Evolutionary conservation across 2,797 vertebrate genomes (phyloP), one percentile per base, ranked within the genome.

Genomic region (Selene dorsalis): DNA sequence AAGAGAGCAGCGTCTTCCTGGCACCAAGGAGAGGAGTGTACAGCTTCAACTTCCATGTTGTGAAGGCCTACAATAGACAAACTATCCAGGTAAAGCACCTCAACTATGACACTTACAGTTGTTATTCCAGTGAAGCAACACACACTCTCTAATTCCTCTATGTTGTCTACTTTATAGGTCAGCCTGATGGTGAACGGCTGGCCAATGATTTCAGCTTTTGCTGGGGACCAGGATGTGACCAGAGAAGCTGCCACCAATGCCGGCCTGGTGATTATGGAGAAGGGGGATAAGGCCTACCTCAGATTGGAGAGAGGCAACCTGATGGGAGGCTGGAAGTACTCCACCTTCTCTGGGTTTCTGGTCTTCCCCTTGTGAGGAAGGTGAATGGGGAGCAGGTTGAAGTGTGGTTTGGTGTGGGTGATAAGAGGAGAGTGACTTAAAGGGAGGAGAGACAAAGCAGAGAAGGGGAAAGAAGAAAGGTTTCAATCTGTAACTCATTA

Each of bases 261-360:
- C 4, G 96, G 96, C 68, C 92, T 97, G 75, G 94, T 96, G 76
- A 96, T 96, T 55, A 95, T 97, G 95, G 96, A 97, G 87, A 95
- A 95, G 16, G 96, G 96, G 28, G 96, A 97, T 91, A 95, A 96
- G 59, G 96, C 95, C 68, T 97, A 96, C 90, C 95, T 97, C 77
- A 95, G 96, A 89, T 94, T 97, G 70, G 96, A 96, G 82, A 92
- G 94, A 77, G 96, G 96, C 52, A 97, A 96, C 86, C 92, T 97
- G 62, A 96, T 97, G 93, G 96, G 96, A 22, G 96, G 96, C 67
- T 97, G 96, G 96, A 97, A 97, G 84, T 97, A 96, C 84, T 97
- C 96, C 39, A 97, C 96, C 75, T 97, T 97, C 90, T 97, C 95
- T 18, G 96, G 96, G 64, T 97, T 97, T 79, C 91, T 97, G 84